A percentile compares a stretch with the other conserved stretches of the same genome.
phyloP scores from a whole-genome alignment of 2,888 invertebrate species.

The Acrobasis consociella region DNA sequence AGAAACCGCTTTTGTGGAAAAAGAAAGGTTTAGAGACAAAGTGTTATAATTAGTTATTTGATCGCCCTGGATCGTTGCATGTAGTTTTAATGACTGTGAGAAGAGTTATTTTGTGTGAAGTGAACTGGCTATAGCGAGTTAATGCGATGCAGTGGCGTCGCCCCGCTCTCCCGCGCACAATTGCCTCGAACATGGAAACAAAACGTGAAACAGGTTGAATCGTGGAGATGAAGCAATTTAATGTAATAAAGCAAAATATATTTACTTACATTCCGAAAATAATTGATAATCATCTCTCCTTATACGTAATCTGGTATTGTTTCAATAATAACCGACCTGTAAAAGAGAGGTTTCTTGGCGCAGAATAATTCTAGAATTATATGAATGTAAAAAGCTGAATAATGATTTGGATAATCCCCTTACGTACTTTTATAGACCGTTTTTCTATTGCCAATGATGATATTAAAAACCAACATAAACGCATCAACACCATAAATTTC shows the following conservation, averaged over 20 bases:
- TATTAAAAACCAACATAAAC: neutral
- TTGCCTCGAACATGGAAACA: conserved; percentile 9
- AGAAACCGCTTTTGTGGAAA: neutral
- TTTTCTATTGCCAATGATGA: neutral
- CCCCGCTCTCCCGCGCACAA: conserved; percentile 28
- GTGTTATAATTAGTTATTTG: conserved; percentile 10
- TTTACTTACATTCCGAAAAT: conserved; percentile 3
- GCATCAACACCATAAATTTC: conserved; percentile 4
- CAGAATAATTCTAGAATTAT: too few relatives aligned
- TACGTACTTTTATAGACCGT: too few relatives aligned
- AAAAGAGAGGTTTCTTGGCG: neutral
- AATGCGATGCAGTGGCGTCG: conserved; percentile 1
- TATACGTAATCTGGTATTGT: conserved; percentile 3
- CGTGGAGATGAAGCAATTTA: conserved; percentile 17
- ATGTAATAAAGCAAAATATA: conserved; percentile 19
- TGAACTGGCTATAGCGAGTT: conserved; percentile 37
- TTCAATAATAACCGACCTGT: conserved; percentile 1
- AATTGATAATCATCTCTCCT: conserved; percentile 7
- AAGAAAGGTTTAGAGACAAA: conserved; percentile 5
- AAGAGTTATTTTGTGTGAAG: conserved; percentile 53
- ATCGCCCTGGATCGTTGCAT: conserved; percentile 23
- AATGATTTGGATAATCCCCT: too few relatives aligned
- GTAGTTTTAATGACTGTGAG: conserved; percentile 34
- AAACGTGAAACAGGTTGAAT: conserved; percentile 12
- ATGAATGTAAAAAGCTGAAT: too few relatives aligned